phyloP scores from a whole-genome alignment of 2,113 vertebrate genomes.

The Ornithorhynchus anatinus region DNA sequence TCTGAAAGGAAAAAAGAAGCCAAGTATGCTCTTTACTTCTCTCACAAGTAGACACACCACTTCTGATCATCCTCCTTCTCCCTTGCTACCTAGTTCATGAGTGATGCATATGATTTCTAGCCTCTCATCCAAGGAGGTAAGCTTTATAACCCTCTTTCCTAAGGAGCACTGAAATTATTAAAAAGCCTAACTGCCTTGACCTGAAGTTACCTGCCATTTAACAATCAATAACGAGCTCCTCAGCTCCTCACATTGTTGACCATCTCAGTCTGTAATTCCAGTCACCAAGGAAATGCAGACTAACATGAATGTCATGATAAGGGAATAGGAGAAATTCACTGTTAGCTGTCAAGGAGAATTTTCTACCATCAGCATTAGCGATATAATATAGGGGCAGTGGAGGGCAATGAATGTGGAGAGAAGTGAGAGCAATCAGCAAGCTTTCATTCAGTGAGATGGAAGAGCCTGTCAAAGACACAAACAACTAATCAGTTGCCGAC shows the following conservation, averaged over 20 bases:
- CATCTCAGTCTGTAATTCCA: slow-evolving; percentile 42
- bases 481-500: slow-evolving; percentile 88
- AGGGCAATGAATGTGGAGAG: slow-evolving; percentile 78
- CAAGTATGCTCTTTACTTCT: neutral
- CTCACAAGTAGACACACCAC: neutral
- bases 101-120: neutral
- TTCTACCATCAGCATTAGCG: slow-evolving; percentile 72
- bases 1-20: neutral
- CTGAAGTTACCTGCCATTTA: neutral
- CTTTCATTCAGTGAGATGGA: slow-evolving; percentile 88
- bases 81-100: neutral
- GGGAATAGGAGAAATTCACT: slow-evolving; percentile 58
- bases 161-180: neutral
- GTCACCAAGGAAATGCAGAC: slow-evolving; percentile 23
- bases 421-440: slow-evolving; percentile 86
- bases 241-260: neutral
- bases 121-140: neutral
- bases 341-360: slow-evolving; percentile 76
- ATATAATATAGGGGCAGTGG: slow-evolving; percentile 78
- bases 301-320: slow-evolving; percentile 64
- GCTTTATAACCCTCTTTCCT: neutral
- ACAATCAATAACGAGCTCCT: neutral
- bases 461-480: slow-evolving; percentile 85
- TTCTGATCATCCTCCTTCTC: slow-evolving; percentile 10
- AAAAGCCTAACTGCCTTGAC: neutral